phyloP scores from a whole-genome alignment of 2,797 vertebrate species.

The Gambelia wislizenii region DNA sequence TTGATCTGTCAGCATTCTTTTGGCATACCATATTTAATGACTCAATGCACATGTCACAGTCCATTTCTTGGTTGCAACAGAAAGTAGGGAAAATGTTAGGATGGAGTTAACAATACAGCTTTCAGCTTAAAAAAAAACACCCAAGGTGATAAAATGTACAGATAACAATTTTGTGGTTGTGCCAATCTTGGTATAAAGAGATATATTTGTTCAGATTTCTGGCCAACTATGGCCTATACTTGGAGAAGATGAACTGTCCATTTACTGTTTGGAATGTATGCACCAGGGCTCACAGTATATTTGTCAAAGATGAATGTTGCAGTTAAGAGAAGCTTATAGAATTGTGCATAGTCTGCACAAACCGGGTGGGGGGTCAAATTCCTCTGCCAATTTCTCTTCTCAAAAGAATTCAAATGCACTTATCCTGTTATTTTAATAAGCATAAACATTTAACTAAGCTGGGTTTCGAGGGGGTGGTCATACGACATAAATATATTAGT shows the following conservation, averaged over 20 bases:
- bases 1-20: background rate
- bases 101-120: background rate
- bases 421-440: background rate
- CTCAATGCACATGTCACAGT: background rate
- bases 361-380: background rate
- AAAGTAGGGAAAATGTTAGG: background rate
- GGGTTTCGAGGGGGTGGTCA: background rate
- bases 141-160: background rate
- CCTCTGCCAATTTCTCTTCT: background rate
- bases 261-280: conserved; percentile 37
- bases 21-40: background rate
- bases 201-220: conserved; percentile 11
- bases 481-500: background rate
- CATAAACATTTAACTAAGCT: too few species aligned
- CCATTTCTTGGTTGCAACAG: background rate
- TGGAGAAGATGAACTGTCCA: conserved; percentile 33
- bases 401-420: background rate
- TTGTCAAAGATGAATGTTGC: conserved; percentile 36
- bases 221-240: conserved; percentile 3
- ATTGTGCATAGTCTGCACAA: conserved; percentile 28
- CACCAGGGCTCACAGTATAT: conserved; percentile 31
- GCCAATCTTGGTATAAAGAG: conserved; percentile 16
- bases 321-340: conserved; percentile 20
- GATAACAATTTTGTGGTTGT: conserved; percentile 12
- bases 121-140: conserved; percentile 4